A percentile compares a stretch with the other conserved stretches of the same genome.
These are phyloP conservation scores for Lutraria lutraria DNA, from an alignment of 2,888 invertebrate species.

Conservation along the genomic window DNA sequence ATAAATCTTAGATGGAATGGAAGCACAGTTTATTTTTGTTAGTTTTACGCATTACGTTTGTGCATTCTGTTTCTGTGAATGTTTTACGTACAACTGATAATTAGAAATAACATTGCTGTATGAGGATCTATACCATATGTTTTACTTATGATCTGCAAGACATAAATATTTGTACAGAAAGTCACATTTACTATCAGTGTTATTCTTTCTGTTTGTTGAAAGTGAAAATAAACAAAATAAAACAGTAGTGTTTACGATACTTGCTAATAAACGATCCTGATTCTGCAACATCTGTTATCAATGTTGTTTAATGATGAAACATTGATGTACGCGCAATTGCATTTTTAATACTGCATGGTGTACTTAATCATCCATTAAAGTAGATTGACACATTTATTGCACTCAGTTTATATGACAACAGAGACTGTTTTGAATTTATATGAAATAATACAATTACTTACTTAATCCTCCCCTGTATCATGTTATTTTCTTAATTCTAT, in stretches of 20 bases:
- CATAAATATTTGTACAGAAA: constrained; percentile 20
- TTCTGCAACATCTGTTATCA: neutral
- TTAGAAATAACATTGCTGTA: neutral
- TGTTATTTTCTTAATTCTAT: no score
- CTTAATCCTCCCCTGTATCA: no score
- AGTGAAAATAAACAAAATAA: neutral
- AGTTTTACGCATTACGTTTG: constrained; percentile 4
- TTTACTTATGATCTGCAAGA: neutral
- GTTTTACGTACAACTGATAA: neutral
- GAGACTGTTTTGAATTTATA: no score
- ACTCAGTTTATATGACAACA: no score
- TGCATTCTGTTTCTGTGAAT: neutral
- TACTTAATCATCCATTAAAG: no score
- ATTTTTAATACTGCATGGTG: no score
- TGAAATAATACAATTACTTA: no score
- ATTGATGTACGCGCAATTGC: neutral
- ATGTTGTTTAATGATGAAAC: constrained; percentile 2
- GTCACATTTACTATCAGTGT: constrained; percentile 3
- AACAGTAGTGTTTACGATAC: neutral
- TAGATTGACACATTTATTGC: no score
- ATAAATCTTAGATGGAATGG: neutral
- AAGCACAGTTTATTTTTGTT: neutral
- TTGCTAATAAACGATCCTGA: neutral
- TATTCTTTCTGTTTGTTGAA: neutral
- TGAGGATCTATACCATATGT: constrained; percentile 15